Evolutionary conservation across 1,140 invertebrate genomes (phyloP).

Genomic region (Drosophila sulfurigaster): DNA sequence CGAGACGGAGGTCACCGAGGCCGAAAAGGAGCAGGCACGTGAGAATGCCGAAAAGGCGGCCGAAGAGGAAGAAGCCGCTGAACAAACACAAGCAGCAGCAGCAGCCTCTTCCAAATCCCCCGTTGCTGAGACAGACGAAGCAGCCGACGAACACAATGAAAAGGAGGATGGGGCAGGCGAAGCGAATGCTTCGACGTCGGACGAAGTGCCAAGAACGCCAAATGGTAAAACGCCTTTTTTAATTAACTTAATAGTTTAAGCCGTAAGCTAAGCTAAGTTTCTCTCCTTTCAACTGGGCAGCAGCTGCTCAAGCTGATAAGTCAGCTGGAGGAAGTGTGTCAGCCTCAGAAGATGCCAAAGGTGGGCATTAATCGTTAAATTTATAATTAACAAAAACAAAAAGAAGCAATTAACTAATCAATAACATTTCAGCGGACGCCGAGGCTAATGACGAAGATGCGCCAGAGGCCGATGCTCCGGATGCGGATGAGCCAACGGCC

Average conservation of each 20-base stretch:
- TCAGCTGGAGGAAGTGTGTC: slow-evolving; percentile 54
- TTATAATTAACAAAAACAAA: background rate
- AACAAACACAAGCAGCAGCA: slow-evolving; percentile 48
- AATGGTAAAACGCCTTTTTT: slow-evolving; percentile 38
- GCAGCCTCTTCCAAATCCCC: slow-evolving; percentile 47
- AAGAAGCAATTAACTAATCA: background rate
- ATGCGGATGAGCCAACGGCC: slow-evolving; percentile 63
- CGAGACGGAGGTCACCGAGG: slow-evolving; percentile 87
- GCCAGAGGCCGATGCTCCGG: slow-evolving; percentile 53
- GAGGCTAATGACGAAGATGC: slow-evolving; percentile 53
- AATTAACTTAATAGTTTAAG: background rate
- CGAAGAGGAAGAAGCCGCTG: slow-evolving; percentile 67
- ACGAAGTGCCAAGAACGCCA: slow-evolving; percentile 22
- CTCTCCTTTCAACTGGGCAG: slow-evolving; percentile 45
- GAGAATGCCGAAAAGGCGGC: slow-evolving; percentile 85
- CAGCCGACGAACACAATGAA: slow-evolving; percentile 5
- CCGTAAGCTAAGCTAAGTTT: slow-evolving; percentile 17
- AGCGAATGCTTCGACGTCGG: slow-evolving; percentile 16
- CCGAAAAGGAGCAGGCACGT: slow-evolving; percentile 87
- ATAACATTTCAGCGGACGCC: slow-evolving; percentile 7
- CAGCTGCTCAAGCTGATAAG: slow-evolving; percentile 65
- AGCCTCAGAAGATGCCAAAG: slow-evolving; percentile 59
- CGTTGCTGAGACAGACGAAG: background rate
- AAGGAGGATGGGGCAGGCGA: slow-evolving; percentile 8
- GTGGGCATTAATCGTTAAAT: slow-evolving; percentile 48